phyloP scores from a whole-genome alignment of 2,113 vertebrate species.

The Rostratula benghalensis region DNA sequence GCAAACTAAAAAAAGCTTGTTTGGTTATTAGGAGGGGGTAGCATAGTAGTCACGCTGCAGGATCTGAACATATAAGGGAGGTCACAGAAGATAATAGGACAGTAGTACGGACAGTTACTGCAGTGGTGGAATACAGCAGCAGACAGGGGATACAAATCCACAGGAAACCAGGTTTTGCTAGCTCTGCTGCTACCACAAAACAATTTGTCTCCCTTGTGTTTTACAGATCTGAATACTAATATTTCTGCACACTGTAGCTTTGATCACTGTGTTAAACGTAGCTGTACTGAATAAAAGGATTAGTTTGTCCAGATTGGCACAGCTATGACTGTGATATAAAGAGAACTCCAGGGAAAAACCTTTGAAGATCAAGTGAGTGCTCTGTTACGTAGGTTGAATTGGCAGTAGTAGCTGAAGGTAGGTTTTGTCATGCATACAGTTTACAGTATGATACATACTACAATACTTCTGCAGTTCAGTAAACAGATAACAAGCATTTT shows the following conservation, averaged over 20 bases:
- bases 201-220: slow-evolving; percentile 43
- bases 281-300: slow-evolving; percentile 36
- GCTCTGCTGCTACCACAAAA: neutral
- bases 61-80: neutral
- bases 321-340: neutral
- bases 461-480: neutral
- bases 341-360: slow-evolving; percentile 7
- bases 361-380: slow-evolving; percentile 30
- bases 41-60: neutral
- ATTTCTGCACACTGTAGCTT: slow-evolving; percentile 36
- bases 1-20: neutral
- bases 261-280: slow-evolving; percentile 45
- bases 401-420: neutral
- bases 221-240: slow-evolving; percentile 32
- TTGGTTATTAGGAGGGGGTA: neutral
- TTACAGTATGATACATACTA: neutral
- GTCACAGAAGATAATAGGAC: neutral
- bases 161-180: neutral
- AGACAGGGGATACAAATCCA: neutral
- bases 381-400: neutral
- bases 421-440: neutral
- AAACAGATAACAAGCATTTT: neutral
- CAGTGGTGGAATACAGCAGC: neutral
- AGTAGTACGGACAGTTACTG: neutral
- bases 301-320: slow-evolving; percentile 2